Conservation (phyloP, 1,140 invertebrate species). For the Diachasmimorpha longicaudata region DNA sequence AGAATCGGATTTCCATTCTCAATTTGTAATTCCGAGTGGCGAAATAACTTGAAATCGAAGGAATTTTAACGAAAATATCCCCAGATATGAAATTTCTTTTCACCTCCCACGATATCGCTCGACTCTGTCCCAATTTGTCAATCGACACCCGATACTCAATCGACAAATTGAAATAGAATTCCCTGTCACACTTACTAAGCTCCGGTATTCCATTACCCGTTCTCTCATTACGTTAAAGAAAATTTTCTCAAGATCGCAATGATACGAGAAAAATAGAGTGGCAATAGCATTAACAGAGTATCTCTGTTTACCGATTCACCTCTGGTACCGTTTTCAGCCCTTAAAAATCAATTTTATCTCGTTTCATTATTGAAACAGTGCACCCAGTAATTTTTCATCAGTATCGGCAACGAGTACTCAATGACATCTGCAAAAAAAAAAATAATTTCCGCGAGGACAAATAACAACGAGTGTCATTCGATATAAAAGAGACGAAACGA, state of each 20-base stretch:
- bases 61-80: no score
- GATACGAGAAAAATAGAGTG: no score
- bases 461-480: neutral
- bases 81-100: no score
- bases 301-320: no score
- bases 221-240: neutral
- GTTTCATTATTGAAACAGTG: no score
- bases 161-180: neutral
- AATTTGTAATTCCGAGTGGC: no score
- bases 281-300: no score
- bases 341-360: no score
- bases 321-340: no score
- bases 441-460: neutral
- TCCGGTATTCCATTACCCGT: neutral
- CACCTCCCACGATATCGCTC: neutral
- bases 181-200: neutral
- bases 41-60: no score
- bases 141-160: neutral
- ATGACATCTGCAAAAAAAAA: neutral
- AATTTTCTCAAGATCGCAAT: no score
- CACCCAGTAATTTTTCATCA: neutral
- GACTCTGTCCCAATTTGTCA: neutral
- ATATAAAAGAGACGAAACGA: neutral
- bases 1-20: no score
- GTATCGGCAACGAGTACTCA: neutral